A percentile compares a stretch with the other conserved stretches of the same genome.
These are phyloP conservation scores for Gymnoscelis rufifasciata DNA, from an alignment of 2,888 invertebrate genomes.

Conservation along the genomic window DNA sequence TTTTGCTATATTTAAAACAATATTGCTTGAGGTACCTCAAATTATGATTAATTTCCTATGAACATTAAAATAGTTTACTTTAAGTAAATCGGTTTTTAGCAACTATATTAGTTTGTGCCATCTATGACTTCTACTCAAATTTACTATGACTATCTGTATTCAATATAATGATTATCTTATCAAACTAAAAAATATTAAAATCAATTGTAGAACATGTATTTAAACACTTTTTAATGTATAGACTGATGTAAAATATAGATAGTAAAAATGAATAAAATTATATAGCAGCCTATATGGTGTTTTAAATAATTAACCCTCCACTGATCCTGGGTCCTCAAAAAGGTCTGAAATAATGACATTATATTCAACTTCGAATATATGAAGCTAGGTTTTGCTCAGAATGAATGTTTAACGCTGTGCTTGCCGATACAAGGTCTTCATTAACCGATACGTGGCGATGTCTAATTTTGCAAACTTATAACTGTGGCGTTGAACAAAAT, in stretches of 20 bases:
- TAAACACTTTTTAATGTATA: not conserved
- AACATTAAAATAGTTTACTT: no score
- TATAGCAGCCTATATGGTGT: not conserved
- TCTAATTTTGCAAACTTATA: conserved; percentile 1
- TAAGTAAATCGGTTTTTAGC: no score
- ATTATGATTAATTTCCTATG: no score
- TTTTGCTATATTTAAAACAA: not conserved
- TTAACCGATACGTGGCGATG: not conserved
- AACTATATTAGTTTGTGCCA: no score
- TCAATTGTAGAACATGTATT: not conserved
- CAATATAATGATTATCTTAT: not conserved
- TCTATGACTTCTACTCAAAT: not conserved
- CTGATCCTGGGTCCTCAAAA: no score
- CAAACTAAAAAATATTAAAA: no score
- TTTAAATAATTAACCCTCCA: not conserved
- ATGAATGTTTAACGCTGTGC: no score
- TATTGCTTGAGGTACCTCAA: not conserved
- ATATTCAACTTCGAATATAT: no score
- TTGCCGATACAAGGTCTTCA: no score
- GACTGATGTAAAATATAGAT: not conserved
- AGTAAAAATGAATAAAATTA: not conserved
- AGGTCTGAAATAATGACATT: no score
- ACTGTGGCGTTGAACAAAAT: not conserved
- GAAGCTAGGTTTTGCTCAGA: no score
- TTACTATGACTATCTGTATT: not conserved